These are phyloP conservation scores for Yoshiicerus persimilis DNA, from an alignment of 1,140 invertebrate species.

Conservation along the genomic window DNA sequence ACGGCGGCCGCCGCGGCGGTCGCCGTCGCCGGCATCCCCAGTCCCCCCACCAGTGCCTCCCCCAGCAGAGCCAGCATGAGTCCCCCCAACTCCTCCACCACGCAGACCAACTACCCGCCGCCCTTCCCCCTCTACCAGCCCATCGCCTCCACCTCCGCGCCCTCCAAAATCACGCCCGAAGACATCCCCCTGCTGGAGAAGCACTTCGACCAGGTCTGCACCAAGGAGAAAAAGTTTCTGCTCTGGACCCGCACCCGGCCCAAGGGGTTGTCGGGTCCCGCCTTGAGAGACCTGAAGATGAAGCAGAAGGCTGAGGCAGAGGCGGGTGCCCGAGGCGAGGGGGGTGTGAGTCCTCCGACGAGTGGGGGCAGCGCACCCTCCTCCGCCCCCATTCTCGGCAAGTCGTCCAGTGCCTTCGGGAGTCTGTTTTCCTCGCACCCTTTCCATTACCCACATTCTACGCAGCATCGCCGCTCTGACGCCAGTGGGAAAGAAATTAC, in stretches of 20 bases:
- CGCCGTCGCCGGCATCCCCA: background rate
- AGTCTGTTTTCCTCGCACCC: background rate
- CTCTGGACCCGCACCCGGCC: conserved; percentile 77
- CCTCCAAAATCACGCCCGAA: background rate
- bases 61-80: background rate
- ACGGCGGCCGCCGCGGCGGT: background rate
- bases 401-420: background rate
- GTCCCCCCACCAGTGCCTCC: background rate
- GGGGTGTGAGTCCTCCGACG: background rate
- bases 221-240: conserved; percentile 72
- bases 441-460: background rate
- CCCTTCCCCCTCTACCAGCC: conserved; percentile 8
- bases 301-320: conserved; percentile 36
- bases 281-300: conserved; percentile 58
- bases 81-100: background rate
- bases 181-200: conserved; percentile 69
- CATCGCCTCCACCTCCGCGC: background rate
- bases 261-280: conserved; percentile 60
- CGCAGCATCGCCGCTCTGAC: background rate
- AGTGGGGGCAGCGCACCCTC: background rate
- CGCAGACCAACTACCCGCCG: background rate
- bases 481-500: background rate
- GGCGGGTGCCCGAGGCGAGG: background rate
- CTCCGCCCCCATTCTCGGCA: background rate
- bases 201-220: conserved; percentile 79